phyloP scores from a whole-genome alignment of 2,888 invertebrate species.

The Hirtodrosophila alboralis region DNA sequence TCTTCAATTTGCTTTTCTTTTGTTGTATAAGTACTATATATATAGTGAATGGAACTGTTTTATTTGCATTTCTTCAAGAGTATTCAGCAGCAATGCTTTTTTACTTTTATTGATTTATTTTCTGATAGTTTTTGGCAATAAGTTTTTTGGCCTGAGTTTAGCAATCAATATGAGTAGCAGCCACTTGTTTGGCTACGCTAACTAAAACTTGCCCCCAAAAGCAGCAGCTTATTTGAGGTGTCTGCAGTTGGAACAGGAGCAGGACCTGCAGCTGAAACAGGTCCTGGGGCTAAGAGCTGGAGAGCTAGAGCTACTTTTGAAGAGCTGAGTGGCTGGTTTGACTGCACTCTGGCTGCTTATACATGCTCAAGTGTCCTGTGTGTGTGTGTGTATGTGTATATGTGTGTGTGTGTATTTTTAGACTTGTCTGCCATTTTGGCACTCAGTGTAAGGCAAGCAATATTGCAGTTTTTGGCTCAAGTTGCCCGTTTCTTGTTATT shows the following conservation, averaged over 20 bases:
- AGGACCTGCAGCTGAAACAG: slow-evolving; percentile 7
- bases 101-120: not conserved
- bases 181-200: slow-evolving; percentile 72
- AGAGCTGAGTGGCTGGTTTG: slow-evolving; percentile 37
- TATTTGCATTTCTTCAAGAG: not conserved
- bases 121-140: slow-evolving; percentile 22
- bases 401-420: slow-evolving; percentile 57
- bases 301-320: not conserved
- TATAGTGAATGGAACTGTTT: too few relatives aligned
- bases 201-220: slow-evolving; percentile 62
- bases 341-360: slow-evolving; percentile 42
- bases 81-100: slow-evolving; percentile 8
- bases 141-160: slow-evolving; percentile 35
- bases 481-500: slow-evolving; percentile 66
- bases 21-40: too few relatives aligned
- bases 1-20: too few relatives aligned
- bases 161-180: slow-evolving; percentile 67
- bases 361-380: slow-evolving; percentile 53
- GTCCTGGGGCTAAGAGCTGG: not conserved
- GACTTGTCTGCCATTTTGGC: slow-evolving; percentile 70
- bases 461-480: slow-evolving; percentile 73
- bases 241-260: slow-evolving; percentile 8
- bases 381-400: slow-evolving; percentile 6
- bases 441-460: slow-evolving; percentile 51
- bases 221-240: slow-evolving; percentile 59